These are phyloP conservation scores for Limnephilus auricula DNA, from an alignment of 2,888 invertebrate genomes.

Conservation along the genomic window DNA sequence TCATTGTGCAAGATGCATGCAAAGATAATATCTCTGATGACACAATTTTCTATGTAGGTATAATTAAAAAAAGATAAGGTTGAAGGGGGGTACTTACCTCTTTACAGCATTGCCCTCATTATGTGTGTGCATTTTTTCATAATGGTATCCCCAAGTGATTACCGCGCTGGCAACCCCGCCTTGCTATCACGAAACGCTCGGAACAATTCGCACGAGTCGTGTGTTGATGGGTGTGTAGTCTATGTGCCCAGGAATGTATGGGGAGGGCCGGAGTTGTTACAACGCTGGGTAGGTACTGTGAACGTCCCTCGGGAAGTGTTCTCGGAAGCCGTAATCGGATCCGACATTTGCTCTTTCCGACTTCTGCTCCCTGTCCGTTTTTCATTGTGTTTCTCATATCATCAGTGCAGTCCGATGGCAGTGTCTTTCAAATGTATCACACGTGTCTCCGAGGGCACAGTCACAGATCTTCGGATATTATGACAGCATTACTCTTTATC, in stretches of 20 bases:
- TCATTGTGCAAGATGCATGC: neutral
- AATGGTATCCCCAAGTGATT: neutral
- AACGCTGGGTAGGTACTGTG: neutral
- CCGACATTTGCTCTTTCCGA: constrained; percentile 14
- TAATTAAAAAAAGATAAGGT: neutral
- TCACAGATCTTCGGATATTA: neutral
- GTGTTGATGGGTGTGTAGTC: neutral
- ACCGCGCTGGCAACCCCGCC: neutral
- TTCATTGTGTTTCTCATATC: neutral
- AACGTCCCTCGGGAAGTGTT: constrained; percentile 6
- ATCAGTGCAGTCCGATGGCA: neutral
- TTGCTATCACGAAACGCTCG: neutral
- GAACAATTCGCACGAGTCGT: constrained; percentile 6
- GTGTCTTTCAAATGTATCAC: neutral
- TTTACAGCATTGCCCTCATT: neutral
- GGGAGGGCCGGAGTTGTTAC: neutral
- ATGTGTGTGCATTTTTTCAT: neutral
- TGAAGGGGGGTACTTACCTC: neutral
- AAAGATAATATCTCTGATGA: neutral
- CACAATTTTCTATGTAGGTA: neutral
- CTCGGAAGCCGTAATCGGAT: constrained; percentile 36
- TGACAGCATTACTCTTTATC: neutral
- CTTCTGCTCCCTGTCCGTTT: neutral
- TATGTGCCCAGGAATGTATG: neutral
- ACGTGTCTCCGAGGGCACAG: neutral